Evolutionary conservation across 2,888 invertebrate species (phyloP).

Genomic region (Drosophila pegasa): DNA sequence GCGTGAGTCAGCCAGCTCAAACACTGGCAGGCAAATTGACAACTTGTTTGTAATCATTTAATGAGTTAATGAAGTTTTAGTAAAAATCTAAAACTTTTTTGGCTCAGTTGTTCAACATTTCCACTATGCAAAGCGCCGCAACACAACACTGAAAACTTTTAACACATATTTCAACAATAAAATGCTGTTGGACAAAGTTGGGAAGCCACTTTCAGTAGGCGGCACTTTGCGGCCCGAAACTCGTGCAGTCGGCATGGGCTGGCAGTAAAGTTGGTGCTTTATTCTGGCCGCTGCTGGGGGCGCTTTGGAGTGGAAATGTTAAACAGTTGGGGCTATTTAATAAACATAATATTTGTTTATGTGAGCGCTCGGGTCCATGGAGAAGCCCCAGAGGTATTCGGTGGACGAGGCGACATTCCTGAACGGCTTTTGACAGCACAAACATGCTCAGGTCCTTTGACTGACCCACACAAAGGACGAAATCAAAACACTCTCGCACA

Average conservation of each 20-base stretch:
- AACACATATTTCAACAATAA: constrained; percentile 11
- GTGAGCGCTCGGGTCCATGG: constrained; percentile 12
- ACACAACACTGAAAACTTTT: constrained; percentile 10
- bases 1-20: background rate
- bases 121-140: background rate
- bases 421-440: constrained; percentile 47
- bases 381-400: background rate
- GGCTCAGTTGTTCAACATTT: background rate
- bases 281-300: constrained; percentile 15
- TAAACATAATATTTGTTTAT: constrained; percentile 68
- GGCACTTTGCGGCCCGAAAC: constrained; percentile 15
- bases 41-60: background rate
- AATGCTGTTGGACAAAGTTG: constrained; percentile 13
- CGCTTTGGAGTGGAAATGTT: constrained; percentile 47
- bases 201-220: constrained; percentile 7
- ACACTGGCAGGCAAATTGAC: background rate
- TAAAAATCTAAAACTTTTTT: background rate
- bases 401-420: constrained; percentile 23
- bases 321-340: constrained; percentile 60
- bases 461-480: constrained; percentile 46
- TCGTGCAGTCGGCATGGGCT: constrained; percentile 6
- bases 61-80: background rate
- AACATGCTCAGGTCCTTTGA: constrained; percentile 54
- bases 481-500: constrained; percentile 53
- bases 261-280: background rate